Evolutionary conservation across 2,797 vertebrate species (phyloP).

Genomic region (Anisognathus igniventris): DNA sequence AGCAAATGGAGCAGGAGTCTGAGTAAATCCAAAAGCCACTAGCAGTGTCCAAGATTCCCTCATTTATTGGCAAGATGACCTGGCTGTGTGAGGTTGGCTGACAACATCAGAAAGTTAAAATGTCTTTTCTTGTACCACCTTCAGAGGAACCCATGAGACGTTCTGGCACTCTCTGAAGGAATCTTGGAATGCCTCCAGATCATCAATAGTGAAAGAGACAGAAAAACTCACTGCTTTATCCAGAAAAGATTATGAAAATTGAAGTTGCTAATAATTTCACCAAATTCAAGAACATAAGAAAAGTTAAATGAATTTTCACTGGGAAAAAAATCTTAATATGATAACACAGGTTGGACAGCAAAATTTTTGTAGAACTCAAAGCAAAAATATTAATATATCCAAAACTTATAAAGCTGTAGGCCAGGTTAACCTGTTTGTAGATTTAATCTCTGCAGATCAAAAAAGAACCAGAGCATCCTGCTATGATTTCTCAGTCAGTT

Average conservation of each 20-base stretch:
- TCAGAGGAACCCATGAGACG: background rate
- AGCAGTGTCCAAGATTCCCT: conserved; percentile 27
- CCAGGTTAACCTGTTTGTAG: background rate
- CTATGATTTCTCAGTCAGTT: background rate
- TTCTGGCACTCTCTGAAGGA: conserved; percentile 5
- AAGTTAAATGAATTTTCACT: background rate
- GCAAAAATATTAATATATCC: background rate
- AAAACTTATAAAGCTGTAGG: background rate
- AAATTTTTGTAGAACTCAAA: background rate
- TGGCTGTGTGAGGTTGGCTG: conserved; percentile 19
- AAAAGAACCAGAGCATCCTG: background rate
- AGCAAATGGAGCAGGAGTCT: background rate
- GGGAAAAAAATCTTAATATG: background rate
- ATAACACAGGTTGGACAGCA: background rate
- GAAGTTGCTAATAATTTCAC: background rate
- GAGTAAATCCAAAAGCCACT: conserved; percentile 10
- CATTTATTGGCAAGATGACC: conserved; percentile 38
- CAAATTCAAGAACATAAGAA: background rate
- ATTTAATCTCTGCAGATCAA: background rate
- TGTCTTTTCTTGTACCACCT: conserved; percentile 31
- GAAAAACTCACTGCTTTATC: background rate
- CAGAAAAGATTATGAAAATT: background rate
- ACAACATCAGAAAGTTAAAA: conserved; percentile 38
- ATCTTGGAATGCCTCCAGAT: background rate
- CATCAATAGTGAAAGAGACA: background rate